Evolutionary conservation across 2,888 invertebrate genomes (phyloP), one percentile per base, ranked within the genome.

Genomic region (Latrodectus hesperus): DNA sequence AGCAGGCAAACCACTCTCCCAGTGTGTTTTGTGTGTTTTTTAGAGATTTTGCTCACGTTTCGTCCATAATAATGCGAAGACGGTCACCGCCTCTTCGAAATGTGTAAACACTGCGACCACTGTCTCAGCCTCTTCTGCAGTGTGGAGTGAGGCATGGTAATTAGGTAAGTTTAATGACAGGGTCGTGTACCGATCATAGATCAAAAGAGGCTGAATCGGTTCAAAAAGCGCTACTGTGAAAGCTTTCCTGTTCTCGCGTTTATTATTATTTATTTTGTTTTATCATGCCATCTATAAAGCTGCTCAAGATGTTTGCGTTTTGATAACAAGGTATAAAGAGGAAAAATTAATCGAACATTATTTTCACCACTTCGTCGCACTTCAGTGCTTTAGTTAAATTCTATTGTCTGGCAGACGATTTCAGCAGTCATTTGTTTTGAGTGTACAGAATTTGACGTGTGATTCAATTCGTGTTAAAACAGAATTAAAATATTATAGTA

Each of bases 41-140:
- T 16, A 53, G 60, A 9, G 22, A 86, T 71, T 86, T 71, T 70
- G 71, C 73, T 80, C 85, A 86, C 85, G 85, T 86, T 75, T 80
- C 49, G 14, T 49, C 16, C 64, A 70, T 76, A 76, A 71, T 83
- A 68, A 70, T 49, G 17, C 38, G 10, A 73, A n/a, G 22, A 72
- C 65, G 16, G 51, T 17, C 9, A 9, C 16, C 64, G 60, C 72
- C 64, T n/a, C 10, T 3, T 38, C n/a, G 74, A 74, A 22, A 78
- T 60, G 14, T 60, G 60, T 60, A 60, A 60, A 60, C 60, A 60
- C 12, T 60, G 12, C n/a, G 60, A 60, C 60, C 60, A n/a, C n/a
- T 60, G 60, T 49, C 14, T 9, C 38, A 38, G 38, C 38, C 38
- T 6, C 38, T 38, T 38, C 38, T 38, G 38, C 38, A 38, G 38